phyloP scores from a whole-genome alignment of 1,140 invertebrate species.

The Cydia strobilella region DNA sequence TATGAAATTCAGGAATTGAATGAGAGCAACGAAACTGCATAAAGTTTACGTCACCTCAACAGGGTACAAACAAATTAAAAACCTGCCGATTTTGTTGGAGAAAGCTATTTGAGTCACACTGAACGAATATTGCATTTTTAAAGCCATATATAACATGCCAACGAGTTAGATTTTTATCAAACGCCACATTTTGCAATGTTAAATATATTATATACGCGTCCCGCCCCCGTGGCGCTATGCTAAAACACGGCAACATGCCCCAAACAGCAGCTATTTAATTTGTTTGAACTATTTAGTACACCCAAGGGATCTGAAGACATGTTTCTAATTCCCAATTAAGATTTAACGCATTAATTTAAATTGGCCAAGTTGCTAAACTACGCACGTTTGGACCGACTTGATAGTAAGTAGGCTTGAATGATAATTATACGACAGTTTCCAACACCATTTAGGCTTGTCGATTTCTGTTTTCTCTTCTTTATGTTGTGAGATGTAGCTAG shows the following conservation, averaged over 20 bases:
- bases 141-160: no score
- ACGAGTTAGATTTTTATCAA: no score
- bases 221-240: no score
- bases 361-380: slow-evolving; percentile 23
- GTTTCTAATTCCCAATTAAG: background rate
- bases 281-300: background rate
- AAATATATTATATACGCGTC: no score
- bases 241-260: background rate
- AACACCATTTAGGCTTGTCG: slow-evolving; percentile 19
- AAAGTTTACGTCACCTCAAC: no score
- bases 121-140: no score
- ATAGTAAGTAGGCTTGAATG: slow-evolving; percentile 27
- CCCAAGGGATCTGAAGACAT: slow-evolving; percentile 4
- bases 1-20: no score
- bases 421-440: slow-evolving; percentile 21
- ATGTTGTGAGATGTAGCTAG: background rate
- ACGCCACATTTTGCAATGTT: no score
- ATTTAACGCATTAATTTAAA: slow-evolving; percentile 28
- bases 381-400: slow-evolving; percentile 22
- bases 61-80: no score
- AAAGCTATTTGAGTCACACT: no score
- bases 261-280: background rate
- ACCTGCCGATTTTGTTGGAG: no score
- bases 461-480: background rate
- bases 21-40: no score